Conservation (phyloP, 2,113 vertebrate genomes). For the Echinops telfairi region DNA sequence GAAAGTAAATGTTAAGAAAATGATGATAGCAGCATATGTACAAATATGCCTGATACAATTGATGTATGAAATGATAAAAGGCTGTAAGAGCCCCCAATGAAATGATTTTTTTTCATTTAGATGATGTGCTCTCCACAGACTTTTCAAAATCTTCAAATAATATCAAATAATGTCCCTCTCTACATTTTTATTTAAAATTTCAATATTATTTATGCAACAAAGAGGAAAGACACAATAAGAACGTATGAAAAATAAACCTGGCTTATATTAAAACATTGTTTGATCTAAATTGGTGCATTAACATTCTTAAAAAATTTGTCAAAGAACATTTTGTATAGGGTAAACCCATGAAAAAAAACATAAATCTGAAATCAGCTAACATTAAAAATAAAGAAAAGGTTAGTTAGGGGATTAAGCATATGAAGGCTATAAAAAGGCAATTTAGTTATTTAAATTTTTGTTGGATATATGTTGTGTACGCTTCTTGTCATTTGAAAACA, state of each 20-base stretch:
- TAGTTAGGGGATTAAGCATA: slow-evolving; percentile 34
- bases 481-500: neutral
- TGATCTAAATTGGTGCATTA: slow-evolving; percentile 44
- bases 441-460: slow-evolving; percentile 26
- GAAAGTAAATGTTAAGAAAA: too few relatives aligned
- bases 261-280: slow-evolving; percentile 45
- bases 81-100: too few relatives aligned
- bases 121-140: neutral
- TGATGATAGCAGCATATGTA: too few relatives aligned
- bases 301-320: slow-evolving; percentile 72
- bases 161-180: neutral
- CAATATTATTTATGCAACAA: neutral
- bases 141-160: neutral
- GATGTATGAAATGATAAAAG: too few relatives aligned
- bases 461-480: neutral
- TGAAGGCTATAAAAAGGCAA: slow-evolving; percentile 40
- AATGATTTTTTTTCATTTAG: too few relatives aligned
- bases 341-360: slow-evolving; percentile 55
- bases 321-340: slow-evolving; percentile 53
- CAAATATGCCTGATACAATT: too few relatives aligned
- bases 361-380: slow-evolving; percentile 48
- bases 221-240: neutral
- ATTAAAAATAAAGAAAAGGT: slow-evolving; percentile 40
- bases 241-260: slow-evolving; percentile 37
- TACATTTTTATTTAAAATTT: neutral